phyloP scores from a whole-genome alignment of 1,140 invertebrate genomes.

The Muscidifurax raptorellus region DNA sequence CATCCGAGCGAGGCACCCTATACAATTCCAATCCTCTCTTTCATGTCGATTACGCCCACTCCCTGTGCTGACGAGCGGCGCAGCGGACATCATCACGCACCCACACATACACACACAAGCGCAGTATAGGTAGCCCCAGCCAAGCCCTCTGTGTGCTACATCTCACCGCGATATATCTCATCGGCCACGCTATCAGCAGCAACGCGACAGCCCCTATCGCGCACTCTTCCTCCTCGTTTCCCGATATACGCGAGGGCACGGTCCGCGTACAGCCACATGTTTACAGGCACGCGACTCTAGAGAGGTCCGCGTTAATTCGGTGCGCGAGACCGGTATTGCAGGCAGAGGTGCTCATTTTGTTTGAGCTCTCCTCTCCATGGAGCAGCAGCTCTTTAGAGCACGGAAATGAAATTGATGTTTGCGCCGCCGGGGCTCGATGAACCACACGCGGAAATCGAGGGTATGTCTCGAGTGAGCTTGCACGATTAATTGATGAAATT shows the following conservation, averaged over 20 bases:
- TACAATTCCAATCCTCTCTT: background rate
- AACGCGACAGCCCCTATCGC: background rate
- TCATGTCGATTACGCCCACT: background rate
- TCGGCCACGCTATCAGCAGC: background rate
- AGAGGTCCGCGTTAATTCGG: background rate
- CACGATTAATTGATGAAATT: too few species aligned
- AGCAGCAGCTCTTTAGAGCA: background rate
- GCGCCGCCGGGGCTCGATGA: too few species aligned
- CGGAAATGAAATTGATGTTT: background rate
- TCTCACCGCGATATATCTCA: background rate
- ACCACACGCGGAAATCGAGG: too few species aligned
- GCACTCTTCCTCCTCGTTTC: background rate
- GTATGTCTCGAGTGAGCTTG: too few species aligned
- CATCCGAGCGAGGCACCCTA: too few species aligned
- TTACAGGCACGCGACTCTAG: background rate
- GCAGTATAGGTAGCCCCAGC: too few species aligned
- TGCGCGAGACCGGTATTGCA: too few species aligned
- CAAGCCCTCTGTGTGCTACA: background rate
- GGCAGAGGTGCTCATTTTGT: background rate
- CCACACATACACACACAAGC: too few species aligned
- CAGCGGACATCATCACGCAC: too few species aligned
- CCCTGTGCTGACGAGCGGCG: too few species aligned
- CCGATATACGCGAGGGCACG: background rate
- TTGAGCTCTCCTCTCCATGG: too few species aligned
- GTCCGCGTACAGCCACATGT: background rate